Conservation (phyloP, 35 echinoderm and acorn worm species). For the Holothuria glaberrima region DNA sequence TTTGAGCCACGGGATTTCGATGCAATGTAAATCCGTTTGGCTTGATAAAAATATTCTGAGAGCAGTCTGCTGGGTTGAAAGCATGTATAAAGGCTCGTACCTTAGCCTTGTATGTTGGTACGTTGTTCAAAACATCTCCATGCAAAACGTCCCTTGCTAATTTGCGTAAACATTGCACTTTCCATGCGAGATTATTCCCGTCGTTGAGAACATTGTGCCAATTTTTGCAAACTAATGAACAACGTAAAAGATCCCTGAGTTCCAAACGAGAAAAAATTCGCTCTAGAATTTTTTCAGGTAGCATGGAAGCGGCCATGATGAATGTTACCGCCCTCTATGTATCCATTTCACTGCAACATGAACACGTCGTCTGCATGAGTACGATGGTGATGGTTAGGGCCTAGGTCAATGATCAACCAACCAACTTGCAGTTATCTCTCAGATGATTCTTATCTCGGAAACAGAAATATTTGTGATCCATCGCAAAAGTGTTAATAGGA, state of each 20-base stretch:
- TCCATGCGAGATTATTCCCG: slow-evolving; percentile 91
- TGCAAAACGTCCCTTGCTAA: slow-evolving; percentile 84
- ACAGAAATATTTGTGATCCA: too few species aligned
- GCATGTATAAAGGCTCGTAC: slow-evolving; percentile 89
- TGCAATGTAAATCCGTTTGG: slow-evolving; percentile 96
- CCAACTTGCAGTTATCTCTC: too few species aligned
- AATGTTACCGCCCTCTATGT: not conserved
- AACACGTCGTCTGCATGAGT: too few species aligned
- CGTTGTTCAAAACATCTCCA: slow-evolving; percentile 84
- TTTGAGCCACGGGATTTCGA: slow-evolving; percentile 98
- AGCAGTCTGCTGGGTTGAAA: slow-evolving; percentile 96
- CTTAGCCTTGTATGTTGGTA: slow-evolving; percentile 94
- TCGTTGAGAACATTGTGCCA: slow-evolving; percentile 97
- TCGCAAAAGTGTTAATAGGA: too few species aligned
- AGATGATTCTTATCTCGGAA: too few species aligned
- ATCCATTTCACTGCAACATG: too few species aligned
- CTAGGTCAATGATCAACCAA: too few species aligned
- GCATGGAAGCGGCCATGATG: slow-evolving; percentile 77
- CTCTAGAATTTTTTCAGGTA: slow-evolving; percentile 83
- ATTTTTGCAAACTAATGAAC: slow-evolving; percentile 86
- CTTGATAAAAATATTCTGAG: slow-evolving; percentile 90
- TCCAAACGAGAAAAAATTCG: slow-evolving; percentile 93
- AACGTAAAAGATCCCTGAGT: slow-evolving; percentile 84
- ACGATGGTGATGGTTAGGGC: too few species aligned
- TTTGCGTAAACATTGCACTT: slow-evolving; percentile 88